These are phyloP conservation scores for Lerema accius DNA, from an alignment of 1,140 invertebrate species.

Conservation along the genomic window DNA sequence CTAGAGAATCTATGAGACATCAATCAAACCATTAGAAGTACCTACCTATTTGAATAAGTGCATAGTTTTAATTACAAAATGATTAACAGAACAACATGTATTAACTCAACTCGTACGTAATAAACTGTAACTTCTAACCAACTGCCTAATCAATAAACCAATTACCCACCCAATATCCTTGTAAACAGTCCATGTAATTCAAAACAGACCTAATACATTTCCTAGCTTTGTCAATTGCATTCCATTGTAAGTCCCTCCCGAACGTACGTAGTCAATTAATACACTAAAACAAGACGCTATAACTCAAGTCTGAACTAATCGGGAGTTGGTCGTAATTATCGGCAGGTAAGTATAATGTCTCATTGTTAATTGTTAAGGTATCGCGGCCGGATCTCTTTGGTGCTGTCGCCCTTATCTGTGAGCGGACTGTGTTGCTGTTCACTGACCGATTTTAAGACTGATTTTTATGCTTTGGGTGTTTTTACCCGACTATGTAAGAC, in stretches of 20 bases:
- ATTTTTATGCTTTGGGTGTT: neutral
- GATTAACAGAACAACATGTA: too few species aligned
- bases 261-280: constrained; percentile 55
- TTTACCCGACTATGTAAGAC: too few species aligned
- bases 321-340: constrained; percentile 70
- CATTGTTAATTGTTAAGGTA: constrained; percentile 80
- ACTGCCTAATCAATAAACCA: neutral
- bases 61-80: too few species aligned
- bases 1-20: too few species aligned
- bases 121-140: too few species aligned
- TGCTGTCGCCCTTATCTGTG: constrained; percentile 66
- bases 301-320: constrained; percentile 63
- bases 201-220: constrained; percentile 34
- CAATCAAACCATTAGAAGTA: too few species aligned
- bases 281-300: constrained; percentile 53
- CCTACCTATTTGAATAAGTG: too few species aligned
- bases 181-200: constrained; percentile 21
- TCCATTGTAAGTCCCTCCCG: constrained; percentile 31
- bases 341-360: constrained; percentile 78
- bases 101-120: too few species aligned
- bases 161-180: constrained; percentile 12
- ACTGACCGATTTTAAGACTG: constrained; percentile 15
- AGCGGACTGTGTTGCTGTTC: constrained; percentile 42
- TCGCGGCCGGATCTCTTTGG: constrained; percentile 78
- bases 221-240: constrained; percentile 34